A percentile compares a stretch with the other conserved stretches of the same genome.
phyloP scores from a whole-genome alignment of 2,888 invertebrate species.

The Morpho achilles region DNA sequence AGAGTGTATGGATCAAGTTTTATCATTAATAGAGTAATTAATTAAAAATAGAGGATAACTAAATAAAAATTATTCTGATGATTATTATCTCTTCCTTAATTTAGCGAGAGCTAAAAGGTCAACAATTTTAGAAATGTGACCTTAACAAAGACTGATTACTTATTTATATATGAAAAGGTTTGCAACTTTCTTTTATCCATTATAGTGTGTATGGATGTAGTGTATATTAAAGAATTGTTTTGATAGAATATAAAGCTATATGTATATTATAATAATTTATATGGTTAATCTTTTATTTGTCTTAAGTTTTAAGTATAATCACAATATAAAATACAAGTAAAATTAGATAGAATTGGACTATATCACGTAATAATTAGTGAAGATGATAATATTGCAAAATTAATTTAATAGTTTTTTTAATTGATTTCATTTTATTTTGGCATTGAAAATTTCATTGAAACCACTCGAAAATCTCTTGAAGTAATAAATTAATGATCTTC shows the following conservation, averaged over 20 bases:
- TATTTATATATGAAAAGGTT: constrained; percentile 26
- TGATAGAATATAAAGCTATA: neutral
- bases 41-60: constrained; percentile 6
- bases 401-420: no score
- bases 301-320: no score
- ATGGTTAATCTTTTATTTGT: neutral
- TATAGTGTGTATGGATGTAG: constrained; percentile 6
- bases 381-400: no score
- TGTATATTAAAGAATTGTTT: constrained; percentile 2
- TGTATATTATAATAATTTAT: neutral
- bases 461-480: no score
- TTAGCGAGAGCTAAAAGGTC: constrained; percentile 30
- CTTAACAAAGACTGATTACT: constrained; percentile 65
- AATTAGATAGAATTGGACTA: no score
- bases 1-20: constrained; percentile 3
- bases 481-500: no score
- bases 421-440: no score
- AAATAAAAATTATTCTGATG: neutral
- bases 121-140: constrained; percentile 42
- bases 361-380: no score
- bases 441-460: no score
- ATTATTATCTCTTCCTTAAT: constrained; percentile 6
- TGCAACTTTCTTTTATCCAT: constrained; percentile 12
- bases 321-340: no score
- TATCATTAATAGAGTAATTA: constrained; percentile 2